Conservation (phyloP, 2,888 invertebrate genomes). For the Adineta ricciae region DNA sequence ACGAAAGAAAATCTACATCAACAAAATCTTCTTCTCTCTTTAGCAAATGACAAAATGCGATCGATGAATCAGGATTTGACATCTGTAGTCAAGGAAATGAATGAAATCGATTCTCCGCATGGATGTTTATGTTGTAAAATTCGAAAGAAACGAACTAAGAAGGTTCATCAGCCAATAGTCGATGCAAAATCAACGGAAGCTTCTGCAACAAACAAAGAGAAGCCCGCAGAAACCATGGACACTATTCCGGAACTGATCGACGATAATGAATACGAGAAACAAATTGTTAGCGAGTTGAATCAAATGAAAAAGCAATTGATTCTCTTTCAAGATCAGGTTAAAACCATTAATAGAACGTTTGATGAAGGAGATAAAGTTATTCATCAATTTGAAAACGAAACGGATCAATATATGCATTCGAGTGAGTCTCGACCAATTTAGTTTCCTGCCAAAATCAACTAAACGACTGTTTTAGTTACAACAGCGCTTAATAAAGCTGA, state of each 20-base stretch:
- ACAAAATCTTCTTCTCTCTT: not conserved
- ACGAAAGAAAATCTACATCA: not conserved
- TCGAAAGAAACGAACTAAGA: not conserved
- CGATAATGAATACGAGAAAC: not conserved
- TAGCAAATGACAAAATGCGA: conserved; percentile 8
- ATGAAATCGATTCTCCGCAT: not conserved
- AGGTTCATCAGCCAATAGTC: not conserved
- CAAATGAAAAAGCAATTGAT: not conserved
- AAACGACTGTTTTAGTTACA: not conserved
- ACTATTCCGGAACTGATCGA: not conserved
- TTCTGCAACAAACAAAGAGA: not conserved
- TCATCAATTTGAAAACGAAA: not conserved
- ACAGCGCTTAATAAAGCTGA: not conserved
- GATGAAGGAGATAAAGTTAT: not conserved
- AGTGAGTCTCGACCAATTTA: not conserved
- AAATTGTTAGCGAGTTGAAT: not conserved
- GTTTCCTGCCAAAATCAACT: too few species aligned
- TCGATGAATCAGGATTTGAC: not conserved
- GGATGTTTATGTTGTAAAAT: not conserved
- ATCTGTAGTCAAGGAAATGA: conserved; percentile 7
- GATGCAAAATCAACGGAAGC: not conserved
- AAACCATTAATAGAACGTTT: not conserved
- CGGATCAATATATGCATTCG: not conserved
- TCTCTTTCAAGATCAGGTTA: not conserved
- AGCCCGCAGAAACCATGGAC: not conserved